Base-by-base conservation (phyloP, 30 jellyfish, hydroid and myxozoan species). In the Pelagia noctiluca region DNA sequence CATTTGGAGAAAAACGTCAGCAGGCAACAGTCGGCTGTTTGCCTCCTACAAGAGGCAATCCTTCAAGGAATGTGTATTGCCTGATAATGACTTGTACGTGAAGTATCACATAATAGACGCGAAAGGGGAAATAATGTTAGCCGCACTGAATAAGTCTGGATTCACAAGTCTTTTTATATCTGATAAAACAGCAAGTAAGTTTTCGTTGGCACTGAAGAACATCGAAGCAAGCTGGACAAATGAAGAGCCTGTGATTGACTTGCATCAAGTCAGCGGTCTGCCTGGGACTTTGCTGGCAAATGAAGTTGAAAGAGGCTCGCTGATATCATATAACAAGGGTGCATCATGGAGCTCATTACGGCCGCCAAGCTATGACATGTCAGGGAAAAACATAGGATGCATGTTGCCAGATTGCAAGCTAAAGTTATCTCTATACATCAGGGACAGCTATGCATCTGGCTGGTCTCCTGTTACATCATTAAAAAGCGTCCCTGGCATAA, bases 401-500 rank as follows among this genome's bases (percentile, higher is more conserved):
- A 52, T 22, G 60, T 52, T 13, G 13, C 76, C 90, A 10, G 66
- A 75, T 30, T 82, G 97, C 68, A 81, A 38, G 24, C 76, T 95
- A 21, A 42, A 63, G 22, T 71, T 92, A 35, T 68, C 83, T 7
- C 78, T 92, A 24, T 82, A 92, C 62, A 81, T 92, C 26, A 61
- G 50, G 33, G 96, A 86, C 49, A 64, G 75, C 10, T 30, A 29
- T 50, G 60, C 65, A 30, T 21, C 64, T 61, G 97, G 92, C 13
- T 81, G 81, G 79, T 87, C 96, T 12, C 96, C 95, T 30, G 50
- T 92, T 8, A 73, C 91, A 34, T 60, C 97, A 32, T 87, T 88
- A 75, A 83, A 53, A 13, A 54, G 74, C 35, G 98, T 93, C 19
- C 98, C 98, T 2, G 98, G 98, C n/a, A 87, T 92, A 3, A 63